Conservation (phyloP, 2,797 vertebrate species). For the Sandelia bainsii region DNA sequence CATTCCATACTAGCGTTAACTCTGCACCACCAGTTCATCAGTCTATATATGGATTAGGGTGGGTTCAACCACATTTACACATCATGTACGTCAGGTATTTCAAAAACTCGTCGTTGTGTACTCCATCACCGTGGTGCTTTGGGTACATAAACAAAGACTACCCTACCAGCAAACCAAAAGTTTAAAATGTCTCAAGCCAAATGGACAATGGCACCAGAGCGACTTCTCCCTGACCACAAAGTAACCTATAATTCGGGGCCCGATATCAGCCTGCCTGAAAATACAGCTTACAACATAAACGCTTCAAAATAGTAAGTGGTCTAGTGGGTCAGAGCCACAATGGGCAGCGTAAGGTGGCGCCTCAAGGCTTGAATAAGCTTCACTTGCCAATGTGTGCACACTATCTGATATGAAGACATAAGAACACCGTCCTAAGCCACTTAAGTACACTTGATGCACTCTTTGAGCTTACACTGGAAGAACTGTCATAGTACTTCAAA, state of each 20-base stretch:
- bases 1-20: constrained; percentile 47
- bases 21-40: constrained; percentile 55
- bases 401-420: constrained; percentile 26
- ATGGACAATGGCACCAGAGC: constrained; percentile 34
- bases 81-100: constrained; percentile 14
- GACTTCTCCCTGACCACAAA: constrained; percentile 78
- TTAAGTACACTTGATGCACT: constrained; percentile 21
- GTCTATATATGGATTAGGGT: constrained; percentile 68
- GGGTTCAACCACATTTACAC: constrained; percentile 34
- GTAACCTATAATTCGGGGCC: constrained; percentile 80
- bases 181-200: constrained; percentile 63
- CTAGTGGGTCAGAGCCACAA: constrained; percentile 56
- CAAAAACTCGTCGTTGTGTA: constrained; percentile 28
- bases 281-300: constrained; percentile 70
- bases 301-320: constrained; percentile 77
- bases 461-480: not conserved
- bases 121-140: constrained; percentile 36
- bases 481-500: constrained; percentile 10
- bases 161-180: constrained; percentile 31
- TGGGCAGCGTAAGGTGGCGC: constrained; percentile 59
- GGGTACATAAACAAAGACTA: constrained; percentile 32
- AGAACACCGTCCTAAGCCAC: constrained; percentile 8
- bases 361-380: constrained; percentile 33
- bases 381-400: constrained; percentile 24
- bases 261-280: constrained; percentile 73